Conservation (phyloP, 2,797 vertebrate genomes). For the Enoplosus armatus region DNA sequence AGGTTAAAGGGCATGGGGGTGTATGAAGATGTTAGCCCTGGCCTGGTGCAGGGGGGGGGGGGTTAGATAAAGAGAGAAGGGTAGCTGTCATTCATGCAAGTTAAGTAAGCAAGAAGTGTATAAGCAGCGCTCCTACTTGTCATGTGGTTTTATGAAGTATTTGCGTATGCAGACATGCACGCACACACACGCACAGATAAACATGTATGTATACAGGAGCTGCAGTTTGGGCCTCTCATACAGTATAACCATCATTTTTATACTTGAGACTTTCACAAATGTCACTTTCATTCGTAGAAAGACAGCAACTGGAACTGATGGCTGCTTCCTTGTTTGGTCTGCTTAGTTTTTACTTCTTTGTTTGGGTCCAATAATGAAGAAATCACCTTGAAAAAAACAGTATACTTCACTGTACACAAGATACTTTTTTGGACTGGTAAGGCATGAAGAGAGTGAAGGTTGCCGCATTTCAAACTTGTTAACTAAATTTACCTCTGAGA, state of each 20-base stretch:
- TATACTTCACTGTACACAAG: not conserved
- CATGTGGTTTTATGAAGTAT: conserved; percentile 39
- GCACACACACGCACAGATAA: not conserved
- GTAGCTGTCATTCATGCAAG: conserved; percentile 69
- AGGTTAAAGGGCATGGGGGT: conserved; percentile 51
- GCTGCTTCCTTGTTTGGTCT: not conserved
- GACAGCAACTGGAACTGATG: not conserved
- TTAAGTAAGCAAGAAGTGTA: conserved; percentile 53
- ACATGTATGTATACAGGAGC: conserved; percentile 1
- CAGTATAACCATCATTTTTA: conserved; percentile 10
- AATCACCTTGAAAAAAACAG: conserved; percentile 7
- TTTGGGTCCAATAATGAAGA: conserved; percentile 3
- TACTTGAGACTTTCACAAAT: conserved; percentile 7
- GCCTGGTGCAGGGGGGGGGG: conserved; percentile 41
- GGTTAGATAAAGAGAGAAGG: conserved; percentile 38
- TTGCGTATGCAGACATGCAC: conserved; percentile 35
- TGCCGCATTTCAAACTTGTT: not conserved
- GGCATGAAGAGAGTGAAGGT: not conserved
- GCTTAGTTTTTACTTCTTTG: not conserved
- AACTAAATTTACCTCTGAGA: not conserved
- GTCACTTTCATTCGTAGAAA: not conserved
- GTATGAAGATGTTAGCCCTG: conserved; percentile 45
- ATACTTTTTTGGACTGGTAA: not conserved
- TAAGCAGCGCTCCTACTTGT: conserved; percentile 22
- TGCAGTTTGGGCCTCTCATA: conserved; percentile 12